Conservation (phyloP, 2,113 vertebrate genomes). For the Psophia crepitans region DNA sequence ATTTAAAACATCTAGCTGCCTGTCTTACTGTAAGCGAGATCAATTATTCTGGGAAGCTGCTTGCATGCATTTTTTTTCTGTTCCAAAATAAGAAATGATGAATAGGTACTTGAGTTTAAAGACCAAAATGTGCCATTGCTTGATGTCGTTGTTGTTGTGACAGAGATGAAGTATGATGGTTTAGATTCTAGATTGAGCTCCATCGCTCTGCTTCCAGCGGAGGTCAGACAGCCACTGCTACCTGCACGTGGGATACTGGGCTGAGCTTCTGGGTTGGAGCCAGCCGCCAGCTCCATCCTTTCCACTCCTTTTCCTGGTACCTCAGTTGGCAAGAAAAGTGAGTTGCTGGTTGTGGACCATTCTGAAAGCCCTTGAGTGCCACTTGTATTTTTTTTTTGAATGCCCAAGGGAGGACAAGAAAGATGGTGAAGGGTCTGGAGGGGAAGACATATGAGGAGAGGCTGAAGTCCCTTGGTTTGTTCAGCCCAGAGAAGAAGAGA, state of each 20-base stretch:
- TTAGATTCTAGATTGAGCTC: neutral
- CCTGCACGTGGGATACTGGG: rapidly evolving
- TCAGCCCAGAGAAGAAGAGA: too few species aligned
- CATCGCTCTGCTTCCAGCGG: neutral
- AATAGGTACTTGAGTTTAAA: conserved; percentile 16
- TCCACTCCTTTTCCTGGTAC: neutral
- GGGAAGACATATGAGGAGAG: too few species aligned
- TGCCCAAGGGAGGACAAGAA: too few species aligned
- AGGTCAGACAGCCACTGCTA: neutral
- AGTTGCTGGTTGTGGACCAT: neutral
- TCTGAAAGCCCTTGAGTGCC: neutral
- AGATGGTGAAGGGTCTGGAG: too few species aligned
- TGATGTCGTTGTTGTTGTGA: neutral
- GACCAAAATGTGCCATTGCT: neutral
- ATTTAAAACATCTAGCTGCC: conserved; percentile 26
- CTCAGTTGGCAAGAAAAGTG: neutral
- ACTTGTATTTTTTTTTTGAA: neutral
- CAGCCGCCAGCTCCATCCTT: neutral
- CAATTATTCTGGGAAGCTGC: conserved; percentile 47
- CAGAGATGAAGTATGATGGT: neutral
- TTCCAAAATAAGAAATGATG: neutral
- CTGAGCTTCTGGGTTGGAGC: neutral
- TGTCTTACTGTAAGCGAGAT: conserved; percentile 15
- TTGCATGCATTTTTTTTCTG: neutral
- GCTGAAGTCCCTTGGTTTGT: too few species aligned